A percentile compares a stretch with the other conserved stretches of the same genome.
phyloP scores from a whole-genome alignment of 37 sponge, comb jelly and placozoan genomes.

The Spongia lamella region DNA sequence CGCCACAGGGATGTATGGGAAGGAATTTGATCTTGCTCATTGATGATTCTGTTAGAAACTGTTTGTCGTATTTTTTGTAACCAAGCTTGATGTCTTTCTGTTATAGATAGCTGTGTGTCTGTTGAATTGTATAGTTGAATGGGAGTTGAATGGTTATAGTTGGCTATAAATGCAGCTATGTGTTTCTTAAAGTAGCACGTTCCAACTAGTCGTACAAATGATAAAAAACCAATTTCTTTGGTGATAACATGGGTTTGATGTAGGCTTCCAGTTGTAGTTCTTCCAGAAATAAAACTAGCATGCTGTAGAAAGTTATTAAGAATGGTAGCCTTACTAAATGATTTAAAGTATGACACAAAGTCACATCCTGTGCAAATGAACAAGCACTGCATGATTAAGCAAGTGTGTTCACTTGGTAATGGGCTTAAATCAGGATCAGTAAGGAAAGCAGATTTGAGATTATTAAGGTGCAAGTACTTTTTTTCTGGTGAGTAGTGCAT shows the following conservation, averaged over 20 bases:
- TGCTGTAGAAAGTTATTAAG: neutral
- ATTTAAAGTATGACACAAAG: conserved; percentile 1
- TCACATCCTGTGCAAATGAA: neutral
- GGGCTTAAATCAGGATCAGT: neutral
- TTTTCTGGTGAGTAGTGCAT: neutral
- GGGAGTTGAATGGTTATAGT: neutral
- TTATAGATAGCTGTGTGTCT: neutral
- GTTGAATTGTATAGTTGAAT: neutral
- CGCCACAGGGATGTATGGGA: neutral
- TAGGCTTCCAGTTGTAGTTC: neutral
- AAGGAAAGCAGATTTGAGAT: neutral
- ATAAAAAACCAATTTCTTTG: neutral
- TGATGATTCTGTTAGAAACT: neutral
- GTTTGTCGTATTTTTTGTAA: neutral
- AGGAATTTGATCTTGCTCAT: neutral
- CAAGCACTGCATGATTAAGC: neutral
- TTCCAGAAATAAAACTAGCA: neutral
- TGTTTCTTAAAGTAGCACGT: conserved; percentile 4
- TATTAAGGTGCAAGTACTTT: neutral
- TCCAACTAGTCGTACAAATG: neutral
- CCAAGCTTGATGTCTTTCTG: neutral
- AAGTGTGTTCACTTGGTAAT: neutral
- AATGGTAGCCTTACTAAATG: neutral
- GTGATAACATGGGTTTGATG: too few species aligned
- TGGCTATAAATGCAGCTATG: neutral